Conservation (phyloP, 2,888 invertebrate genomes). For the Sarcophaga caerulescens region DNA sequence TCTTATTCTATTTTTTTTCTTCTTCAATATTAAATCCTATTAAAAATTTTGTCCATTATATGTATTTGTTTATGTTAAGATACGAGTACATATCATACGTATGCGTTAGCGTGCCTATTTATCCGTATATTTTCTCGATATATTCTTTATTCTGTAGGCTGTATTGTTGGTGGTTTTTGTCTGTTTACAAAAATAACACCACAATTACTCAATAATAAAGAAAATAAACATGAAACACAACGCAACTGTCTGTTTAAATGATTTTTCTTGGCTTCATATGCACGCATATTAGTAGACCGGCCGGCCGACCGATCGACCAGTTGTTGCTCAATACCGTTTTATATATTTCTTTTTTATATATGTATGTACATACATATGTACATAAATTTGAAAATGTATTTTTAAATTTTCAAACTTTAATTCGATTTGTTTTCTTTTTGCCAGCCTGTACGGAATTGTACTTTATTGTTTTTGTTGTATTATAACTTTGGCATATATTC, state of each 20-base stretch:
- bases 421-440: conserved; percentile 25
- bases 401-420: conserved; percentile 53
- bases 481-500: background rate
- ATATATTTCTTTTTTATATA: conserved; percentile 4
- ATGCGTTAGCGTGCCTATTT: background rate
- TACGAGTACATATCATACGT: background rate
- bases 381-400: conserved; percentile 44
- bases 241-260: conserved; percentile 44
- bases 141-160: background rate
- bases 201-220: conserved; percentile 57
- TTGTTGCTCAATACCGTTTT: conserved; percentile 14
- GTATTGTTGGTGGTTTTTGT: conserved; percentile 48
- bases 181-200: conserved; percentile 56
- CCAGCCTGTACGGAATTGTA: conserved; percentile 20
- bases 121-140: background rate
- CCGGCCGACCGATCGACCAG: background rate
- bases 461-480: conserved; percentile 13
- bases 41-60: background rate
- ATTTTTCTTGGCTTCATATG: conserved; percentile 61
- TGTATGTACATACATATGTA: too few relatives aligned
- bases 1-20: background rate
- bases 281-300: conserved; percentile 44
- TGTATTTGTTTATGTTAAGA: conserved; percentile 11
- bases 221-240: conserved; percentile 41
- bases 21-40: conserved; percentile 11